These are phyloP conservation scores for Ceratina japonica DNA, from an alignment of 1,140 invertebrate species.

Conservation along the genomic window DNA sequence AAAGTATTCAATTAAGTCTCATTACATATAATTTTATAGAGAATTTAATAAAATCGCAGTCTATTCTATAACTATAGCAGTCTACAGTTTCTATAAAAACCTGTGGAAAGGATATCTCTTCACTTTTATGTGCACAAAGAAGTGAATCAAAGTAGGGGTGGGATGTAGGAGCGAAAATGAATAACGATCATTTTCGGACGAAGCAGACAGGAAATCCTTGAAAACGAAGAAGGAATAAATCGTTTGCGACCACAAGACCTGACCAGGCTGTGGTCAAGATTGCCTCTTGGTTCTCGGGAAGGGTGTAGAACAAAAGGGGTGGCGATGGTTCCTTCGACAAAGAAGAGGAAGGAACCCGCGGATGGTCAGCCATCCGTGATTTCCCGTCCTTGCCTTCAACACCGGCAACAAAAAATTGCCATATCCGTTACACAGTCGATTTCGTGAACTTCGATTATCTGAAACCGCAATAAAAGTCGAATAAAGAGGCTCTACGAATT, in stretches of 20 bases:
- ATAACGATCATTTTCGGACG: constrained; percentile 29
- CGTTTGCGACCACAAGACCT: constrained; percentile 50
- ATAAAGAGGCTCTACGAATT: too few species aligned
- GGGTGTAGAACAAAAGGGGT: constrained; percentile 49
- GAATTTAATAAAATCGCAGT: too few species aligned
- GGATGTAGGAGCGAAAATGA: constrained; percentile 1
- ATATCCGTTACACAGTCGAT: constrained; percentile 43
- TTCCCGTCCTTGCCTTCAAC: constrained; percentile 58
- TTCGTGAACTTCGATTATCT: constrained; percentile 8
- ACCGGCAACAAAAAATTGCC: constrained; percentile 40
- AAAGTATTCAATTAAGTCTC: too few species aligned
- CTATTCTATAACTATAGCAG: too few species aligned
- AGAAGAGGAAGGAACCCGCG: constrained; percentile 50
- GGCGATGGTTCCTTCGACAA: constrained; percentile 49
- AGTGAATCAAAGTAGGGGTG: background rate
- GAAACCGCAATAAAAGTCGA: background rate
- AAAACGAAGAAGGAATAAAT: constrained; percentile 32
- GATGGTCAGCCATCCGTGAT: constrained; percentile 69
- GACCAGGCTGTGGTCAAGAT: constrained; percentile 59
- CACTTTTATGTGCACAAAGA: too few species aligned
- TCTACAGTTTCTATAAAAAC: too few species aligned
- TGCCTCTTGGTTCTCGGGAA: constrained; percentile 31
- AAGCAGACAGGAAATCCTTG: constrained; percentile 50
- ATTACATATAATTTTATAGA: too few species aligned
- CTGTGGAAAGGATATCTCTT: too few species aligned